A percentile compares a stretch with the other conserved stretches of the same genome.
These are phyloP conservation scores for Philhelius pedissequus DNA, from an alignment of 2,888 invertebrate genomes.

Conservation along the genomic window DNA sequence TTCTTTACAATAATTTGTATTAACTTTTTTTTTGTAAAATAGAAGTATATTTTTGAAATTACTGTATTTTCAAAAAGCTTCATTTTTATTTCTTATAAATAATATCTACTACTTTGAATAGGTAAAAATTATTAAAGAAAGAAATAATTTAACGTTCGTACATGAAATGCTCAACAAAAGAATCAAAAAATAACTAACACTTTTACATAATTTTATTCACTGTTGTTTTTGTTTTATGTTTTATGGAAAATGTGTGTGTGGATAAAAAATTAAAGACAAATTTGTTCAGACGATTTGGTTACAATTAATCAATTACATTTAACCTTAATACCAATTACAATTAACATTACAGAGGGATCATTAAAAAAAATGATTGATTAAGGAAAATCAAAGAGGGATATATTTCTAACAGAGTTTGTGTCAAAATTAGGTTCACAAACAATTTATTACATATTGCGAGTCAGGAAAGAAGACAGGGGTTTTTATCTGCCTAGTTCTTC, in stretches of 20 bases:
- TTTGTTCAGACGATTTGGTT: conserved; percentile 58
- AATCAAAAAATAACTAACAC: conserved; percentile 12
- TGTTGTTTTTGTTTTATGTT: background rate
- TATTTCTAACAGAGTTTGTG: background rate
- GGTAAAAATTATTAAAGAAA: conserved; percentile 26
- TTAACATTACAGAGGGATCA: conserved; percentile 7
- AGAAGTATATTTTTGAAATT: conserved; percentile 22
- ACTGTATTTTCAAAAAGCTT: conserved; percentile 11
- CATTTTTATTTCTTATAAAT: conserved; percentile 7
- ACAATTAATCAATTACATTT: conserved; percentile 61
- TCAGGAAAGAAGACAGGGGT: background rate
- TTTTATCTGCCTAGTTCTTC: background rate
- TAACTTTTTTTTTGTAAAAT: conserved; percentile 3
- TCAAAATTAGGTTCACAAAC: background rate
- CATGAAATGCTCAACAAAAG: background rate
- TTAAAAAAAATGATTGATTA: background rate
- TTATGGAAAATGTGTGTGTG: conserved; percentile 55
- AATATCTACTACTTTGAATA: conserved; percentile 40
- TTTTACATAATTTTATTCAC: conserved; percentile 28
- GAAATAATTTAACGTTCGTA: background rate
- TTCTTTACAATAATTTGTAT: conserved; percentile 6
- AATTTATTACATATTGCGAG: background rate
- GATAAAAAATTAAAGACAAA: conserved; percentile 24
- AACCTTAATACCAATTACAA: conserved; percentile 52
- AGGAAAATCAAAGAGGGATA: background rate